A percentile compares a stretch with the other conserved stretches of the same genome.
phyloP scores from a whole-genome alignment of 2,888 invertebrate genomes.

The Phytoseiulus persimilis region DNA sequence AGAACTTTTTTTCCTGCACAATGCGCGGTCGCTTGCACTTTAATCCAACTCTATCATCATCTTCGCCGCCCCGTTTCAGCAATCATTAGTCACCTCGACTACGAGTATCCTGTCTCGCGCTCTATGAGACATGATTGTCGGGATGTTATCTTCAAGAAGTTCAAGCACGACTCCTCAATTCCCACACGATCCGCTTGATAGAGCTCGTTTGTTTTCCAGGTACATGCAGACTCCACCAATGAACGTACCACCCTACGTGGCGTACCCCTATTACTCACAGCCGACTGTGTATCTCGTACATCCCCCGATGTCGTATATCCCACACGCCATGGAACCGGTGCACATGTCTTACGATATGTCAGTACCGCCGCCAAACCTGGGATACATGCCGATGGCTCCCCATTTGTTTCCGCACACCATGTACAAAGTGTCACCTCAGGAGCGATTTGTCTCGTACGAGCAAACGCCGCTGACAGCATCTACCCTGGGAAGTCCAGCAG shows the following conservation, averaged over 20 bases:
- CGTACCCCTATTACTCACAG: conserved; percentile 22
- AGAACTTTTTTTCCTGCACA: no score
- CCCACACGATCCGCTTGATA: neutral
- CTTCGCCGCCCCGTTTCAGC: no score
- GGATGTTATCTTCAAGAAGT: no score
- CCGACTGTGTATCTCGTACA: conserved; percentile 18
- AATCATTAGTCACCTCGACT: no score
- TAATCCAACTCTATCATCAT: no score
- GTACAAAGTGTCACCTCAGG: neutral
- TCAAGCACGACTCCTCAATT: neutral
- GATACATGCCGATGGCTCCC: conserved; percentile 27
- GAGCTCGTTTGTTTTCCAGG: neutral
- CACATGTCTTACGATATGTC: conserved; percentile 22
- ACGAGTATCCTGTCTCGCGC: no score
- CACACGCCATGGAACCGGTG: conserved; percentile 9
- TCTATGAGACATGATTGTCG: no score
- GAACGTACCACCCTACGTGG: conserved; percentile 13
- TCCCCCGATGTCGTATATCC: neutral
- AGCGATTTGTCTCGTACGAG: neutral
- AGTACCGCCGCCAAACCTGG: conserved; percentile 23
- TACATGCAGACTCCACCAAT: conserved; percentile 19
- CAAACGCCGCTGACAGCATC: neutral
- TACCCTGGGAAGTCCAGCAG: neutral
- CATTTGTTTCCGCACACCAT: neutral
- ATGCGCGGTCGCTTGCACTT: no score